Percentiles rank a stretch among this genome's conserved stretches.
Evolutionary conservation across 1,140 invertebrate species (phyloP).

Genomic region (Ceratosolen solmsi): DNA sequence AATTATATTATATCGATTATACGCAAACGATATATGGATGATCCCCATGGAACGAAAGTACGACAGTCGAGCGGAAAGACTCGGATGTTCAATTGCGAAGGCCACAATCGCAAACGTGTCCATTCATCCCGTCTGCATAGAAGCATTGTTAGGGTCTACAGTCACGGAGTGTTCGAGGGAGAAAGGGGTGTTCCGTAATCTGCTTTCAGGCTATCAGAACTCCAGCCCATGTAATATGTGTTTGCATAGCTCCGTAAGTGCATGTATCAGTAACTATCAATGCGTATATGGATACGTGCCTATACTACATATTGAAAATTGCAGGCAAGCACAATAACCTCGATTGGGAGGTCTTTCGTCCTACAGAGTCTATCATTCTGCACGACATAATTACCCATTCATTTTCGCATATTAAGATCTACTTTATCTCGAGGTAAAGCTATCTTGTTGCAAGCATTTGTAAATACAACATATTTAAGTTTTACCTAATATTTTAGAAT

Average conservation of each 20-base stretch:
- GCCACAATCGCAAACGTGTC: constrained; percentile 5
- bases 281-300: not conserved
- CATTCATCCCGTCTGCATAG: constrained; percentile 3
- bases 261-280: not conserved
- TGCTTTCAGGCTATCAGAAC: not conserved
- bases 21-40: not conserved
- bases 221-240: not conserved
- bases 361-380: not conserved
- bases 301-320: not conserved
- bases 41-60: not conserved
- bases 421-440: too few species aligned
- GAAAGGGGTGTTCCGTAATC: not conserved
- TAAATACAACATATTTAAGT: constrained; percentile 2
- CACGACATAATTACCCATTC: not conserved
- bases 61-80: not conserved
- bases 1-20: constrained; percentile 35
- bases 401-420: not conserved
- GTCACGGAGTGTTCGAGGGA: not conserved
- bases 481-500: not conserved
- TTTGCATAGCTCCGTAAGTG: not conserved
- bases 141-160: not conserved
- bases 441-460: too few species aligned
- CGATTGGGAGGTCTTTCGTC: not conserved
- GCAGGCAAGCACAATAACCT: not conserved
- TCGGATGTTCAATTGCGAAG: not conserved